Evolutionary conservation across 2,888 invertebrate species (phyloP).

Genomic region (Euproctis similis): DNA sequence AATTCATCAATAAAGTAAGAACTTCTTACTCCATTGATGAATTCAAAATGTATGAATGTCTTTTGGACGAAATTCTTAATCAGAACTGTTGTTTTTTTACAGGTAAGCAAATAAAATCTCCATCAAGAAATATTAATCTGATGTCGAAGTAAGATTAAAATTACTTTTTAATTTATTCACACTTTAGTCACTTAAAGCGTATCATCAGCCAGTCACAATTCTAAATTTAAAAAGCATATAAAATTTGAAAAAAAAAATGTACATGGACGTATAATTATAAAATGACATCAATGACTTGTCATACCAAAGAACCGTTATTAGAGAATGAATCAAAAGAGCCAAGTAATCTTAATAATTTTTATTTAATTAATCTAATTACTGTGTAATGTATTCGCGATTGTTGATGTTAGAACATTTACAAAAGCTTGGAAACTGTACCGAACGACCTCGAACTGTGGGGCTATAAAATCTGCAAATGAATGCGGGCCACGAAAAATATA

Average conservation of each 20-base stretch:
- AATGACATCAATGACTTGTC: no score
- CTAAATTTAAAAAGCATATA: no score
- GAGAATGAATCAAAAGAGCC: conserved; percentile 1
- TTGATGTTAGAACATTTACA: conserved; percentile 3
- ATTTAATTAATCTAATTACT: conserved; percentile 7
- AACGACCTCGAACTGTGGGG: conserved; percentile 9
- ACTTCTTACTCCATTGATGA: no score
- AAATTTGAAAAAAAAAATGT: no score
- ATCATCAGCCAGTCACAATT: no score
- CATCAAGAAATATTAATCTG: conserved; percentile 2
- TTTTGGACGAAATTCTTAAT: no score
- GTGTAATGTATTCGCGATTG: conserved; percentile 5
- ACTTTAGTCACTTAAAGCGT: no score
- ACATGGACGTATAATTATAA: no score
- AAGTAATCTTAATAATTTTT: conserved; percentile 6
- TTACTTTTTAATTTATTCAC: no score
- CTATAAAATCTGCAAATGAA: conserved; percentile 11
- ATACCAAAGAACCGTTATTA: conserved; percentile 1
- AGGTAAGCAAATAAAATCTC: conserved; percentile 18
- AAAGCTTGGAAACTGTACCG: conserved; percentile 10
- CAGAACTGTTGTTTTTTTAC: conserved; percentile 11
- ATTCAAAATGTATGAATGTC: no score
- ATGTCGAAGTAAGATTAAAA: conserved; percentile 21
- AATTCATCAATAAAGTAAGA: no score
- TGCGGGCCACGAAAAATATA: conserved; percentile 11